These are phyloP conservation scores for Scophthalmus maximus DNA, from an alignment of 2,113 vertebrate genomes.

Conservation along the genomic window DNA sequence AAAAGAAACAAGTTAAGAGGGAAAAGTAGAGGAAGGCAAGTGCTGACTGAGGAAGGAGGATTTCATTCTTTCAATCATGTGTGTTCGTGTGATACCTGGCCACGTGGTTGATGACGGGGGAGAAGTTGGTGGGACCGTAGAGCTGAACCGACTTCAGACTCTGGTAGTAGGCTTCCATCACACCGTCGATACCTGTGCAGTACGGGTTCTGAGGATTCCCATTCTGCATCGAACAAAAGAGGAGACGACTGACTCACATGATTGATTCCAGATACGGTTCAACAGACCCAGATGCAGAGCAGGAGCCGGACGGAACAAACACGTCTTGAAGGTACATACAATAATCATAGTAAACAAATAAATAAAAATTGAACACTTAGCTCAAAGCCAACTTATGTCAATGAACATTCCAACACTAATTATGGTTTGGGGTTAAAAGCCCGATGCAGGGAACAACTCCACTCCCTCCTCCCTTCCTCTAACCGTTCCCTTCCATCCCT, in stretches of 20 bases:
- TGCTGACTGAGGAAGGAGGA: not conserved
- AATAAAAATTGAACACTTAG: not conserved
- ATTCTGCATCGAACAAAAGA: constrained; percentile 83
- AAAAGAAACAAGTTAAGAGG: not conserved
- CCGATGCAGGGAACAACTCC: not conserved
- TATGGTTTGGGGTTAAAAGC: not conserved
- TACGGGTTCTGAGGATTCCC: constrained; percentile 98
- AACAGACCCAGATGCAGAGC: not conserved
- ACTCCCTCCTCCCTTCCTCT: not conserved
- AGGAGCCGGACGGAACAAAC: not conserved
- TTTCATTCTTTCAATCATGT: not conserved
- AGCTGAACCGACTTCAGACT: constrained; percentile 89
- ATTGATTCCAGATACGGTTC: not conserved
- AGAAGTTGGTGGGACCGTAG: constrained; percentile 94
- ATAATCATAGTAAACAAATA: not conserved
- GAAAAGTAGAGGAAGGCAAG: not conserved
- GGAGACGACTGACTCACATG: not conserved
- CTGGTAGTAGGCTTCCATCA: constrained; percentile 97
- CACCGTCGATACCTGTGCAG: constrained; percentile 94
- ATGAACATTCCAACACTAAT: not conserved
- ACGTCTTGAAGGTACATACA: not conserved
- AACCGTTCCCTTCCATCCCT: not conserved
- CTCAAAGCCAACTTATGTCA: not conserved
- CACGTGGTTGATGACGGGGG: constrained; percentile 97
- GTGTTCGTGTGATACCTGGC: constrained; percentile 85